These are phyloP conservation scores for Pantelozetes paolii DNA, from an alignment of 2,888 invertebrate species.

Conservation along the genomic window DNA sequence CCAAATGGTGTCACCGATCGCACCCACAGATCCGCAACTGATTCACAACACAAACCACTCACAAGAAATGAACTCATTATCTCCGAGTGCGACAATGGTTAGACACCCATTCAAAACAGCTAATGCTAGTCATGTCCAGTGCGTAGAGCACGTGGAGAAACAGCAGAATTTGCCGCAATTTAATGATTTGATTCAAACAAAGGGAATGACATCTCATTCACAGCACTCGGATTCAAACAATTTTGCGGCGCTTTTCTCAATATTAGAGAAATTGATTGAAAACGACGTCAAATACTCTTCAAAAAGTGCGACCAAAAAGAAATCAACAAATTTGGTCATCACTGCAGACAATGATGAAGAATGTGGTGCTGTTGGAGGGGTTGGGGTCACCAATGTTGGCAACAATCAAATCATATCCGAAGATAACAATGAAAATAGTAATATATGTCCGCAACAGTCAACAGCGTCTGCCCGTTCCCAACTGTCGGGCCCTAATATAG, in stretches of 20 bases:
- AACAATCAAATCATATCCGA: conserved; percentile 16
- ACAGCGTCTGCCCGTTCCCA: background rate
- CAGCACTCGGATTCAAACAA: conserved; percentile 12
- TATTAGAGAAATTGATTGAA: conserved; percentile 34
- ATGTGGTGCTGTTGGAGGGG: conserved; percentile 36
- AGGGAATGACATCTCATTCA: background rate
- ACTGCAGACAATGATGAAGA: conserved; percentile 16
- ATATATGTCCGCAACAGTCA: background rate
- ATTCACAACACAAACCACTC: conserved; percentile 15
- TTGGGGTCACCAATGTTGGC: conserved; percentile 8
- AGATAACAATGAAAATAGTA: background rate
- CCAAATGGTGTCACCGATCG: conserved; percentile 9
- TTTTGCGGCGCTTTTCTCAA: conserved; percentile 31
- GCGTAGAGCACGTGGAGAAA: conserved; percentile 13
- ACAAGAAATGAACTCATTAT: background rate
- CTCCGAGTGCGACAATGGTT: conserved; percentile 15
- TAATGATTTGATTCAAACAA: background rate
- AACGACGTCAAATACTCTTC: conserved; percentile 2
- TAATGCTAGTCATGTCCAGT: conserved; percentile 34
- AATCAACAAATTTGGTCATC: conserved; percentile 16
- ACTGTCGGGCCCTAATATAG: conserved; percentile 17
- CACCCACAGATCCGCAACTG: background rate
- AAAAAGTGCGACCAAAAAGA: background rate
- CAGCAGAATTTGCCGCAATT: conserved; percentile 21
- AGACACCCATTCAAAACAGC: conserved; percentile 27